Base-by-base conservation (phyloP, 2,113 vertebrate species). In the Myotis lucifugus region DNA sequence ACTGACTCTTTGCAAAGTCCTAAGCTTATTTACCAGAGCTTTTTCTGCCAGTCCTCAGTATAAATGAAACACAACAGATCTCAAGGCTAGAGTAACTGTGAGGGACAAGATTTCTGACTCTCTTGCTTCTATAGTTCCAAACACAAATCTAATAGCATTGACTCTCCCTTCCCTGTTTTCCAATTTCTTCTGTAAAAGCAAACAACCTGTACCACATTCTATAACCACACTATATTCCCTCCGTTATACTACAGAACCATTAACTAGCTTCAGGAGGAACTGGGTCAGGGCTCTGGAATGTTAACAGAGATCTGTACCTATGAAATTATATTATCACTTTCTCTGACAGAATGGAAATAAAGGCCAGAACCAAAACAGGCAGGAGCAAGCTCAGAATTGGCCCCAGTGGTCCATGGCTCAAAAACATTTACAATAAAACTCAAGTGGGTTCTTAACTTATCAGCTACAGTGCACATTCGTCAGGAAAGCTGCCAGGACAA, bases 251-350 rank as follows among this genome's bases (percentile, higher is more conserved):
- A 92, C 19, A 94, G 23, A 90, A 78, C 21, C 61, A 69, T 77
- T 93, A 91, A 73, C 74, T 94, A 89, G 48, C 67, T 97, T 91
- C 90, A 84, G 67, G 61, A 93, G 42, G 93, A 85, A 74, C 4
- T 74, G 34, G 46, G 14, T 93, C 83, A 82, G 17, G 40, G 7
- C 89, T 81, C 27, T 85, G 29, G 15, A 46, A 93, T n/a, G 85
- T 27, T 82, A 93, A 85, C 1, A 85, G 56, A 88, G 42, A 86
- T 78, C 79, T 78, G 15, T 48, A 73, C 48, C 61, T 83, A 56
- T 81, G 95, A 82, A 64, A 88, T 69, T 37, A 82, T 18, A 72
- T 2, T 94, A 72, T 77, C 54, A 81, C 54, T 88, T 67, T 93
- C 54, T 46, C 23, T 73, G 59, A 93, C 37, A 95, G 14, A 85